Evolutionary conservation across 2,113 vertebrate genomes (phyloP), one percentile per base, ranked within the genome.

Genomic region (Pygoscelis adeliae): DNA sequence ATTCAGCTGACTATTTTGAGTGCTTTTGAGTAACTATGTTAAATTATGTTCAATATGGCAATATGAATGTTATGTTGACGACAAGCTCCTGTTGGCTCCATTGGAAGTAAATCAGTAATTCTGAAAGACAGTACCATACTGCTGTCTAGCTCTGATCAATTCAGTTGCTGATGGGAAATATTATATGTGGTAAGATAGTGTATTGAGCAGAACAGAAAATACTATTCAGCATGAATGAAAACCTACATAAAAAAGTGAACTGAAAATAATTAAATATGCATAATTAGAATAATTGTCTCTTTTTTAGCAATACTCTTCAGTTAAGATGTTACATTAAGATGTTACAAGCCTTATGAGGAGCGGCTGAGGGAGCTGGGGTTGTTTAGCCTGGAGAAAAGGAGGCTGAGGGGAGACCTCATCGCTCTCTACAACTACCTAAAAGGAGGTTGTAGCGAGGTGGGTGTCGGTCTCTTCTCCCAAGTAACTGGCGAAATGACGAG

Each of bases 291-390:
- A 30, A 34, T 65, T 93, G 16, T n/a, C 27, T 82, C 17, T 46
- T 93, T 78, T 70, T 90, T 70, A 69, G 46, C n/a, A 66, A 13
- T 44, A 15, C n/a, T 63, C 42, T 65, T 89, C 9, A 36, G 56
- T 87, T 94, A 74, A 59, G 70, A n/a, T 49, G 69, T 36, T 83
- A 67, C 58, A 85, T 96, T 92, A 89, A 76, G n/a, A n/a, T n/a
- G n/a, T n/a, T n/a, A n/a, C n/a, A n/a, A n/a, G n/a, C n/a, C n/a
- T n/a, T n/a, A n/a, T n/a, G n/a, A n/a, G n/a, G n/a, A n/a, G n/a
- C n/a, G n/a, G n/a, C n/a, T n/a, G n/a, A n/a, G n/a, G n/a, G n/a
- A n/a, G n/a, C n/a, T n/a, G n/a, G n/a, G n/a, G n/a, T n/a, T n/a
- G n/a, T n/a, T n/a, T n/a, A n/a, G n/a, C n/a, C n/a, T n/a, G n/a